These are phyloP conservation scores for Festucalex cinctus DNA, from an alignment of 2,113 vertebrate genomes.

Conservation along the genomic window DNA sequence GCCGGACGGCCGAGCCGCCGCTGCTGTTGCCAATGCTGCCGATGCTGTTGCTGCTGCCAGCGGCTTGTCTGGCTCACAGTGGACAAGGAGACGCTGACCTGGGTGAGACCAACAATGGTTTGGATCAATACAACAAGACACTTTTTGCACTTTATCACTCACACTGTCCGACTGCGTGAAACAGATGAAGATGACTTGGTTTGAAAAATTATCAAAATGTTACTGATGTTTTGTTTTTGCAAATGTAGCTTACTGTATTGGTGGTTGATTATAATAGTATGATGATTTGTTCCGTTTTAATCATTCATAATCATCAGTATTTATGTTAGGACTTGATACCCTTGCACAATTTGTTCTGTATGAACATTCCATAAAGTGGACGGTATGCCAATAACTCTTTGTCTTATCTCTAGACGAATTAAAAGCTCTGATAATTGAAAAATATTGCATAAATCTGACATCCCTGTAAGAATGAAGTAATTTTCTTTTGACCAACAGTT, in stretches of 20 bases:
- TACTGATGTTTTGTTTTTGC: background rate
- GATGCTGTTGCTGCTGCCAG: background rate
- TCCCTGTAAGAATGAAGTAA: background rate
- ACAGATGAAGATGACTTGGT: background rate
- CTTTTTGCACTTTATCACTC: too few species aligned
- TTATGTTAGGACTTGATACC: background rate
- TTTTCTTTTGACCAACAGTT: too few species aligned
- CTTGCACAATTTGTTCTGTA: too few species aligned
- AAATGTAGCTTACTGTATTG: background rate
- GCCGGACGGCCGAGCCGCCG: background rate
- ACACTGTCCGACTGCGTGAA: background rate
- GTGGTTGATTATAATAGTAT: background rate
- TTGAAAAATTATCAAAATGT: background rate
- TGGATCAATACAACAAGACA: background rate
- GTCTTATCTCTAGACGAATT: too few species aligned
- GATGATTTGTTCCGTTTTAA: background rate
- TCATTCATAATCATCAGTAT: background rate
- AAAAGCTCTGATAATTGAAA: too few species aligned
- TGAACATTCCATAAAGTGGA: too few species aligned
- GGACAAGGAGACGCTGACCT: background rate
- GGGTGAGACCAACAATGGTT: background rate
- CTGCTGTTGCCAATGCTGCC: background rate
- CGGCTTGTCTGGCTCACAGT: conserved; percentile 5
- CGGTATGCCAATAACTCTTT: too few species aligned
- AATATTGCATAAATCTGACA: too few species aligned